Base-by-base conservation (phyloP, 2,888 invertebrate species). In the Toxonevra muliebris region DNA sequence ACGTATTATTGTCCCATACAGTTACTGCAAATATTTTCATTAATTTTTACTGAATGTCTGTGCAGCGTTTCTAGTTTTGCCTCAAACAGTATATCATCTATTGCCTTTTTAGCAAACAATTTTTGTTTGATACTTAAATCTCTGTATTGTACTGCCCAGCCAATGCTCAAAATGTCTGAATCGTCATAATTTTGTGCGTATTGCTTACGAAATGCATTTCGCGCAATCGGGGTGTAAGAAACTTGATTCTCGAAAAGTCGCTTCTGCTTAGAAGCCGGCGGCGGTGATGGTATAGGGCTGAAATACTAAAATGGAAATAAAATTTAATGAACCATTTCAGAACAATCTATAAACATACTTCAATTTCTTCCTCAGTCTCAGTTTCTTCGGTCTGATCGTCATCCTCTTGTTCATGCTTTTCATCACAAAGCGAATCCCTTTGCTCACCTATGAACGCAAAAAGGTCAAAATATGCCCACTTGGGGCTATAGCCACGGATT, bases 51-150 rank as follows among this genome's bases (percentile, higher is more conserved):
- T 1, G 69, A 71, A 30, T 52, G 45, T 17, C 66, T 55, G 11
- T 66, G 60, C 2, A 71, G 20, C 19, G 58, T 64, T 7, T 15
- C 62, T 15, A 71, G 10, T n/a, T 69, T 67, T 0, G 67, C 71
- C 61, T 72, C 69, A 17, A 72, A 72, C 8, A 72, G 53, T n/a
- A 72, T 61, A 68, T 71, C 72, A 55, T 72, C 72, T 19, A 72
- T 72, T 1, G 69, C 71, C 45, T 71, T 71, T 40, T 71, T 71
- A 8, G 72, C 72, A 61, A 66, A 71, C 20, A 71, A 40, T 19
- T 71, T 69, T 62, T 72, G 72, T 15, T 71, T 65, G 12, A 62
- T 12, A 11, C n/a, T 66, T 12, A 72, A 48, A 61, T 66, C 66
- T 19, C 69, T 54, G 41, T 68, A 72, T 59, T 71, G 69, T 13